Evolutionary conservation across 2,113 vertebrate genomes (phyloP).

Genomic region (Jacana jacana): DNA sequence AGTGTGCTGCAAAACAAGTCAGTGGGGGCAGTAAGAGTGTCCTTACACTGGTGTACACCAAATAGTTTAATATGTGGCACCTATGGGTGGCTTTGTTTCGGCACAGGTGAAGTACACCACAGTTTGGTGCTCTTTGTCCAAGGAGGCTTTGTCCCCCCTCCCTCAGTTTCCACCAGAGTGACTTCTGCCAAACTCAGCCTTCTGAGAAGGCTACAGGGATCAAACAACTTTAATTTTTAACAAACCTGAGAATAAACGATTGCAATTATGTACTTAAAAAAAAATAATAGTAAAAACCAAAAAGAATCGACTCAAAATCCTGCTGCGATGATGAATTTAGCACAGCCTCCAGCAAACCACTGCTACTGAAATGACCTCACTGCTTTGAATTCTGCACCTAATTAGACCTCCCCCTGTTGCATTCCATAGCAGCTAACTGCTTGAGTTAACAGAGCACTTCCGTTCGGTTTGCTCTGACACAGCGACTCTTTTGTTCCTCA

Average conservation of each 20-base stretch:
- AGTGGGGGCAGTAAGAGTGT: neutral
- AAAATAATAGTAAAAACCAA: too few relatives aligned
- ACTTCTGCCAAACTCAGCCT: neutral
- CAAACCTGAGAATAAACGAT: neutral
- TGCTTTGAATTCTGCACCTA: neutral
- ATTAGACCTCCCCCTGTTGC: neutral
- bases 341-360: neutral
- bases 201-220: neutral
- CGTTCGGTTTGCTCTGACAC: neutral
- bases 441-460: neutral
- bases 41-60: neutral
- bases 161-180: neutral
- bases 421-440: neutral
- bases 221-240: neutral
- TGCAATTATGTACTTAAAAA: neutral
- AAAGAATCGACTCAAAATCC: neutral
- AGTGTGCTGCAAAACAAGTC: neutral
- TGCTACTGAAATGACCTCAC: neutral
- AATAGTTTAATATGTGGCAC: neutral
- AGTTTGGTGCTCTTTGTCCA: neutral
- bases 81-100: neutral
- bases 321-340: neutral
- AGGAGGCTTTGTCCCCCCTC: neutral
- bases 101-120: accelerated
- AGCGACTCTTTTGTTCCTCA: neutral